These are phyloP conservation scores for Todus mexicanus DNA, from an alignment of 2,797 vertebrate species.

Conservation along the genomic window DNA sequence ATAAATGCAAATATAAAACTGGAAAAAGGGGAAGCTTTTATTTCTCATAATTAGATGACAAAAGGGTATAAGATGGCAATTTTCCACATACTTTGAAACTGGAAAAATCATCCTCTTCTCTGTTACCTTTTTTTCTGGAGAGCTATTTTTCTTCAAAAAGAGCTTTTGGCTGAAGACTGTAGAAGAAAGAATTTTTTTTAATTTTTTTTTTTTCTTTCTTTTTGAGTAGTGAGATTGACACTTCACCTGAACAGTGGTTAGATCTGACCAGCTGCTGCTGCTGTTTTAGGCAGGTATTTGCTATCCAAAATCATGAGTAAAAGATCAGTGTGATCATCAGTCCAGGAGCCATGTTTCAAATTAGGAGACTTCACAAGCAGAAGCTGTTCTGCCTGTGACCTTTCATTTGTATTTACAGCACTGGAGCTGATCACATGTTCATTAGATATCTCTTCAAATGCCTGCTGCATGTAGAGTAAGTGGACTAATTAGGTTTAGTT, in stretches of 20 bases:
- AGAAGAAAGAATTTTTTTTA: background rate
- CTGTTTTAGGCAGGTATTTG: background rate
- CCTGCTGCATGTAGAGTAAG: background rate
- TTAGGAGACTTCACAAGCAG: background rate
- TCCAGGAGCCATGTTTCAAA: background rate
- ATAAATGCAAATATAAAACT: slow-evolving; percentile 45
- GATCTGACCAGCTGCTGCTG: background rate
- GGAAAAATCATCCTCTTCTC: background rate
- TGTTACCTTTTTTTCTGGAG: background rate
- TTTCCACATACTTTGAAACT: background rate
- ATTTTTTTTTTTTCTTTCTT: background rate
- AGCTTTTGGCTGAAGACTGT: background rate
- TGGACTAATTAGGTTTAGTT: slow-evolving; percentile 1
- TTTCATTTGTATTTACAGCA: slow-evolving; percentile 1
- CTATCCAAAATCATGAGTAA: background rate
- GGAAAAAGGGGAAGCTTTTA: background rate
- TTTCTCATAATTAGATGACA: slow-evolving; percentile 26
- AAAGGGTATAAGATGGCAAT: background rate
- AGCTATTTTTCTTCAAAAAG: background rate
- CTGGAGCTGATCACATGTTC: background rate
- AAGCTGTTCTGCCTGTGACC: background rate
- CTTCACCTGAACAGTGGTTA: background rate
- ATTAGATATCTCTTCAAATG: slow-evolving; percentile 13
- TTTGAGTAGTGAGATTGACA: background rate
- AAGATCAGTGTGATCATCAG: background rate